phyloP scores from a whole-genome alignment of 2,888 invertebrate species.

The Allolobophora icterica region DNA sequence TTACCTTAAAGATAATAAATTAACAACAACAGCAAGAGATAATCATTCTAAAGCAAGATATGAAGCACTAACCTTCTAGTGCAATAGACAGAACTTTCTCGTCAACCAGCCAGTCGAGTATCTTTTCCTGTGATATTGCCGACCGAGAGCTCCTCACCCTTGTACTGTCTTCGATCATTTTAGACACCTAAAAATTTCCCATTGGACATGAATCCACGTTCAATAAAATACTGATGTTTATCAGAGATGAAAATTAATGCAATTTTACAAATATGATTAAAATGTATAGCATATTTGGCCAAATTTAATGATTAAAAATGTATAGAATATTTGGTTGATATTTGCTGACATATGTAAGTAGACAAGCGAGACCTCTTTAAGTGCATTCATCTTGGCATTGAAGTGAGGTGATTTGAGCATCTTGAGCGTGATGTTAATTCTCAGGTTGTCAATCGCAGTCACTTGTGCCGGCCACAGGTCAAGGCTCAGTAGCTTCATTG shows the following conservation, averaged over 20 bases:
- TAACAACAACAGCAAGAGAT: not conserved
- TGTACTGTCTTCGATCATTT: constrained; percentile 64
- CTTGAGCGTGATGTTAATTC: constrained; percentile 64
- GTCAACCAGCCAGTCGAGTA: constrained; percentile 67
- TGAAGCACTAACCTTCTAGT: constrained; percentile 61
- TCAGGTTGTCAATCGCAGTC: constrained; percentile 63
- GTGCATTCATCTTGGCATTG: constrained; percentile 68
- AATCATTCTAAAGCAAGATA: not conserved
- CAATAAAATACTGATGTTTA: not conserved
- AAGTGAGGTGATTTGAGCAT: constrained; percentile 68
- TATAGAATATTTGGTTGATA: not conserved
- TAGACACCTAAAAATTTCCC: constrained; percentile 59
- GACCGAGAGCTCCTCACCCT: constrained; percentile 56
- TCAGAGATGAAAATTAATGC: not conserved
- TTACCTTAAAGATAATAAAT: not conserved
- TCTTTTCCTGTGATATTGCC: constrained; percentile 61
- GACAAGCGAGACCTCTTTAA: constrained; percentile 65
- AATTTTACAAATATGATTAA: not conserved
- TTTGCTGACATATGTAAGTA: not conserved
- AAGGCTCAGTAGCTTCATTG: constrained; percentile 65
- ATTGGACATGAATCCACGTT: not conserved
- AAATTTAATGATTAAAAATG: not conserved
- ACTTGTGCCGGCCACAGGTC: constrained; percentile 65
- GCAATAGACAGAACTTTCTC: constrained; percentile 66
- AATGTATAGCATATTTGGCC: not conserved